A percentile compares a stretch with the other conserved stretches of the same genome.
phyloP scores from a whole-genome alignment of 2,888 invertebrate species.

The Eretmocerus hayati region DNA sequence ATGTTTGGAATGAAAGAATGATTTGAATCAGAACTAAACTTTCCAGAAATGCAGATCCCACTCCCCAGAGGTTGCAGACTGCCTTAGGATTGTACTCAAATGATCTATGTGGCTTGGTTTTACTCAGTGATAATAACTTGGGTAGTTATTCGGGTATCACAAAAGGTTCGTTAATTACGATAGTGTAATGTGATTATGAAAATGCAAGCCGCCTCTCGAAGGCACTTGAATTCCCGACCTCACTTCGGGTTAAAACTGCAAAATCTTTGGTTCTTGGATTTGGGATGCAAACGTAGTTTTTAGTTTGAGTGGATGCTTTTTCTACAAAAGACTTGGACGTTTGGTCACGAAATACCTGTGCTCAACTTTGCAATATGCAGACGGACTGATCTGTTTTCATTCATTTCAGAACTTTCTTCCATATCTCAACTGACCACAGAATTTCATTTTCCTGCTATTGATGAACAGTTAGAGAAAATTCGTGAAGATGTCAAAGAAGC shows the following conservation, averaged over 20 bases:
- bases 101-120: constrained; percentile 80
- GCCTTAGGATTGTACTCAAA: constrained; percentile 89
- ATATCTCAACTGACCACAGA: constrained; percentile 80
- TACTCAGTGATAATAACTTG: constrained; percentile 64
- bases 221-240: too few species aligned
- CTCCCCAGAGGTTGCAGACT: constrained; percentile 81
- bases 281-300: too few species aligned
- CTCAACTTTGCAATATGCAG: too few species aligned
- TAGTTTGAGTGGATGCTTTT: too few species aligned
- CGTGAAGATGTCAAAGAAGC: constrained; percentile 54
- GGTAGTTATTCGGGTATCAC: constrained; percentile 59
- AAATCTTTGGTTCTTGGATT: too few species aligned
- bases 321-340: too few species aligned
- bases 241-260: too few species aligned
- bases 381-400: background rate
- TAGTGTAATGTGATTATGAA: background rate
- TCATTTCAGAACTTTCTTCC: constrained; percentile 56
- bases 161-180: constrained; percentile 51
- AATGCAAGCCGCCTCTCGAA: too few species aligned
- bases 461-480: constrained; percentile 74
- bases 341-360: background rate
- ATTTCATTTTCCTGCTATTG: constrained; percentile 86
- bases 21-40: too few species aligned
- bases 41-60: constrained; percentile 51
- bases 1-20: too few species aligned